Evolutionary conservation across 2,888 invertebrate species (phyloP).

Genomic region (Plebejus argus): DNA sequence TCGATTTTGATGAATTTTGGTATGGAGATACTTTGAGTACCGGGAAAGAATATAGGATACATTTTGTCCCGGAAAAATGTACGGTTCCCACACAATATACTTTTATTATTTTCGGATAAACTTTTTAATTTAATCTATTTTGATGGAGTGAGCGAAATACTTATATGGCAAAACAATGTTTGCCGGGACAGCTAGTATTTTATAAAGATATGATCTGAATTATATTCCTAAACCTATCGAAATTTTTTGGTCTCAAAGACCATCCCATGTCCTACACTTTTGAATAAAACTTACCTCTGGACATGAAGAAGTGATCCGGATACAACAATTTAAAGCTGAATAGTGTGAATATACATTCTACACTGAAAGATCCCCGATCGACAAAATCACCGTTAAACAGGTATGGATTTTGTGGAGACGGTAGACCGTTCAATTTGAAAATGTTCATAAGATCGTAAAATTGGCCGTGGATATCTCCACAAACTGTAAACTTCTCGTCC

Average conservation of each 20-base stretch:
- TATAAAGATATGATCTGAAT: too few species aligned
- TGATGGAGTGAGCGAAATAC: too few species aligned
- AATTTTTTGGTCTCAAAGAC: neutral
- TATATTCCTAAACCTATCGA: too few species aligned
- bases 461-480: conserved; percentile 99
- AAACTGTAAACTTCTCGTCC: conserved; percentile 96
- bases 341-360: conserved; percentile 98
- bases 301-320: conserved; percentile 98
- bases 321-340: conserved; percentile 98
- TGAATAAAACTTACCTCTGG: conserved; percentile 87
- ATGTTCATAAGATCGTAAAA: conserved; percentile 99
- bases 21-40: too few species aligned
- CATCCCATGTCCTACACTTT: neutral
- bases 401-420: conserved; percentile 97
- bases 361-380: conserved; percentile 99
- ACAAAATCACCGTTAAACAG: conserved; percentile 99
- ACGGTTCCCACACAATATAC: too few species aligned
- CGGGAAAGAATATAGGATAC: too few species aligned
- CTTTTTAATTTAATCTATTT: too few species aligned
- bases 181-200: too few species aligned
- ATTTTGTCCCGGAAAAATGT: too few species aligned
- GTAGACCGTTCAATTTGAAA: conserved; percentile 97
- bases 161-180: too few species aligned
- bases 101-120: too few species aligned
- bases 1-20: too few species aligned